These are phyloP conservation scores for Pituophis catenifer DNA, from an alignment of 2,113 vertebrate genomes.

Conservation along the genomic window DNA sequence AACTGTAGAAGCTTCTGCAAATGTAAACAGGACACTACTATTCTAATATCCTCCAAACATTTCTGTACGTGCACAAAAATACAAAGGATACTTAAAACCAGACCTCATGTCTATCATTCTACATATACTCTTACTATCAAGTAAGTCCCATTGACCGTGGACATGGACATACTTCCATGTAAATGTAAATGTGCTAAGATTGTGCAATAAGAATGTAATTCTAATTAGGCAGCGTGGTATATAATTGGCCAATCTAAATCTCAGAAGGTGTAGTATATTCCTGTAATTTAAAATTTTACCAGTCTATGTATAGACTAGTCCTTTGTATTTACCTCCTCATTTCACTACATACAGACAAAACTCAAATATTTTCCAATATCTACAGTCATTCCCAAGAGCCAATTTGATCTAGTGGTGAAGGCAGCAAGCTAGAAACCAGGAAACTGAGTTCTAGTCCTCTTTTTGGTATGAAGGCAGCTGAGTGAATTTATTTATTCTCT, in stretches of 20 bases:
- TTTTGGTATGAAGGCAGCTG: not conserved
- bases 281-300: not conserved
- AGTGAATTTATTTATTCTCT: not conserved
- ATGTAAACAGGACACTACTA: not conserved
- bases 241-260: not conserved
- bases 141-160: not conserved
- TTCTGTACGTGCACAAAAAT: not conserved
- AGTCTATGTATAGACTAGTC: not conserved
- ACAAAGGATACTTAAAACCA: not conserved
- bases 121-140: not conserved
- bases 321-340: not conserved
- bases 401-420: not conserved
- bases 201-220: not conserved
- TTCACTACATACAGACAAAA: not conserved
- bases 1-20: not conserved
- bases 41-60: not conserved
- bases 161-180: not conserved
- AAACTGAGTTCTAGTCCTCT: not conserved
- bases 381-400: not conserved
- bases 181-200: not conserved
- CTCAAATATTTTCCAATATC: not conserved
- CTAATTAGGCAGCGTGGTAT: not conserved
- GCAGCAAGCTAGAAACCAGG: not conserved
- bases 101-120: not conserved
- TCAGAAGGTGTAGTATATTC: not conserved